A percentile compares a stretch with the other conserved stretches of the same genome.
phyloP scores from a whole-genome alignment of 2,113 vertebrate species.

The Scopus umbretta region DNA sequence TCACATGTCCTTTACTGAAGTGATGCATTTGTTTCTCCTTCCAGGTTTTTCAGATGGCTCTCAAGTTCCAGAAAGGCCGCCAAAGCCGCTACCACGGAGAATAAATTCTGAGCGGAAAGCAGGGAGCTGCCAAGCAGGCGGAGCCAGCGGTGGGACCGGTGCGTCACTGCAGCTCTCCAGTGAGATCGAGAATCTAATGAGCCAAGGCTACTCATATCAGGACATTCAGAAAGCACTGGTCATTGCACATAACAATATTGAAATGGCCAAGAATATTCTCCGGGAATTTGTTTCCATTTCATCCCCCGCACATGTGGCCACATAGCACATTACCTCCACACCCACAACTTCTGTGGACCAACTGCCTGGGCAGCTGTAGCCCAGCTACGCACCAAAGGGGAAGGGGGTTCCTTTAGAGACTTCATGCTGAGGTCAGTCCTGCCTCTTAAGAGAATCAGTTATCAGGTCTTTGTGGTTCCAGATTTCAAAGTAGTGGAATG shows the following conservation, averaged over 20 bases:
- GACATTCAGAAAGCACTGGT: constrained; percentile 98
- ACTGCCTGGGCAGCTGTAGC: constrained; percentile 55
- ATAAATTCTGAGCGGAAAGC: constrained; percentile 89
- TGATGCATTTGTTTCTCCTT: not conserved
- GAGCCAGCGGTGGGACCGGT: constrained; percentile 12
- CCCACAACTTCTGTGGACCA: constrained; percentile 51
- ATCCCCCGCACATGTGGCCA: constrained; percentile 88
- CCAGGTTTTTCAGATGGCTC: constrained; percentile 78
- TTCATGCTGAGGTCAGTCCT: constrained; percentile 52
- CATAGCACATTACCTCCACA: constrained; percentile 78
- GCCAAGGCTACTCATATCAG: constrained; percentile 96
- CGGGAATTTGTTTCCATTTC: constrained; percentile 95
- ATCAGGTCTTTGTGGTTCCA: constrained; percentile 65
- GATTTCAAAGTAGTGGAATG: constrained; percentile 68
- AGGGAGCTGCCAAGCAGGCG: constrained; percentile 74
- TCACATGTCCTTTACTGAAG: not conserved
- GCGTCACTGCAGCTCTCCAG: constrained; percentile 82
- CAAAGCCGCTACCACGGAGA: constrained; percentile 90
- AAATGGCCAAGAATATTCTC: constrained; percentile 98
- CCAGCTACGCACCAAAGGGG: constrained; percentile 48
- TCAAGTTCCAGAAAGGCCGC: constrained; percentile 91
- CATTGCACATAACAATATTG: constrained; percentile 98
- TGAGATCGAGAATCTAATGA: constrained; percentile 93
- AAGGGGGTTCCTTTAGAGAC: constrained; percentile 61
- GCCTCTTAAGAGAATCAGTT: constrained; percentile 55